Evolutionary conservation across 1,140 invertebrate genomes (phyloP), one percentile per base, ranked within the genome.

Genomic region (Drosophila rhopaloa): DNA sequence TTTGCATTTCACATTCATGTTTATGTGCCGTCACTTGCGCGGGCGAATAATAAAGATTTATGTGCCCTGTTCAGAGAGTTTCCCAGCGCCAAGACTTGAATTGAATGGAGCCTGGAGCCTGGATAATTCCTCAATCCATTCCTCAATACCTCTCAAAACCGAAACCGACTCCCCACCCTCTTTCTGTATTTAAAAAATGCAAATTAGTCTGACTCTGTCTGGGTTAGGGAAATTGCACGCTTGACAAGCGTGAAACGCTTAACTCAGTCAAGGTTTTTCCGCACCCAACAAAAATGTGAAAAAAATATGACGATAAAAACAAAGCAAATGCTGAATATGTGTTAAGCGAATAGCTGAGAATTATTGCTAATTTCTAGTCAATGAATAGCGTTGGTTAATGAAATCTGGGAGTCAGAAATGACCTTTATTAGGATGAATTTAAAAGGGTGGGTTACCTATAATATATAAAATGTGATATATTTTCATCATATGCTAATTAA

Each of bases 1-100:
- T 85, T 85, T 74, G 75, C 75, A 79, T 85, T 85, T 85, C 62
- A 59, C 81, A 84, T 75, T 81, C 54, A 66, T 63, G 57, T 55
- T 58, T 38, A 59, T 73, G 76, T 77, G 62, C 59, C 63, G 58
- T 24, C 63, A 44, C 29, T 56, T 76, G 73, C 73, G 50, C 67
- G 62, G 48, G 72, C 77, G 66, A 74, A 75, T 81, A 81, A 77
- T 81, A 66, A 75, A 86, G 46, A 70, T 75, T 59, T 70, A 37
- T 46, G 44, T 55, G 32, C 48, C 46, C 16, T 32, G 16, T 35
- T 10, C 14, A 29, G 16, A 41, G 57, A 24, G 24, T 10, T 13
- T 48, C 11, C 29, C 35, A 50, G 16, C 32, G 29, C n/a, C 47
- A 14, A 50, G 41, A 29, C 62, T 35, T 19, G 8, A 9, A 24